Percentiles rank a stretch among this genome's conserved stretches.
Evolutionary conservation across 2,888 invertebrate species (phyloP).

Genomic region (Dolomedes plantarius): DNA sequence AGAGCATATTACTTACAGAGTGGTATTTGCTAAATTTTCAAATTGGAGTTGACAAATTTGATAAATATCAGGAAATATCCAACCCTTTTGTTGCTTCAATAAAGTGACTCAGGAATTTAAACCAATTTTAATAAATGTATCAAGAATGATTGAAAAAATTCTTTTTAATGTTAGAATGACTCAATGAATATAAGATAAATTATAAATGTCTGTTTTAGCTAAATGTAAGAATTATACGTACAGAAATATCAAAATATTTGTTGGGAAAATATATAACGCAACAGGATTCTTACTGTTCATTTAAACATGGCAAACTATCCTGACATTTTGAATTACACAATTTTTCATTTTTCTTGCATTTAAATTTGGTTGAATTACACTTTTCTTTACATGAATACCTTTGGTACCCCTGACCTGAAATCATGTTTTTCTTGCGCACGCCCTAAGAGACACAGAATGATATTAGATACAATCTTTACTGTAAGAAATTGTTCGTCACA

Average conservation of each 20-base stretch:
- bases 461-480: not conserved
- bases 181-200: conserved; percentile 18
- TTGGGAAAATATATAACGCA: conserved; percentile 7
- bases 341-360: conserved; percentile 21
- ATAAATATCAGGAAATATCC: conserved; percentile 7
- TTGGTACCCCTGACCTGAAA: conserved; percentile 12
- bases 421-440: conserved; percentile 14
- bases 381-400: not conserved
- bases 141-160: too few species aligned
- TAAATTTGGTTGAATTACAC: conserved; percentile 23
- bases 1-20: not conserved
- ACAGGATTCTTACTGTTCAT: conserved; percentile 21
- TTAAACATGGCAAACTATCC: conserved; percentile 15
- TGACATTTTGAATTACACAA: not conserved
- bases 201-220: conserved; percentile 21
- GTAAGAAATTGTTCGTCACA: conserved; percentile 4
- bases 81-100: conserved; percentile 8
- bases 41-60: conserved; percentile 20
- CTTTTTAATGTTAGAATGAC: conserved; percentile 13
- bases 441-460: conserved; percentile 10
- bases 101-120: not conserved
- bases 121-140: too few species aligned
- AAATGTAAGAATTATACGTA: too few species aligned
- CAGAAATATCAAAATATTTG: not conserved
- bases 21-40: not conserved